These are phyloP conservation scores for Porphyrio hochstetteri DNA, from an alignment of 2,113 vertebrate genomes.

Conservation along the genomic window DNA sequence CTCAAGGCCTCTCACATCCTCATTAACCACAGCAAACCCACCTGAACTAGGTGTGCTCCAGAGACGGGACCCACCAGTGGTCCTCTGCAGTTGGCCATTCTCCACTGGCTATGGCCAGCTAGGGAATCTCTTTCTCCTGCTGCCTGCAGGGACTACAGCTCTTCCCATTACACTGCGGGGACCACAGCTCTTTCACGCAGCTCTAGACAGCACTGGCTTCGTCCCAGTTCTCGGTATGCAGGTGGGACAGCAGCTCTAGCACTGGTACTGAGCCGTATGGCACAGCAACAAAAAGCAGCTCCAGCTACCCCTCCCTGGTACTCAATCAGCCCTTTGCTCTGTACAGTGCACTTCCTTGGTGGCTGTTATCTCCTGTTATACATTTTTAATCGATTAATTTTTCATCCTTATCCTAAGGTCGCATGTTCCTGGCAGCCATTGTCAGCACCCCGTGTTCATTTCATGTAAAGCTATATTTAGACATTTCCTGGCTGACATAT, in stretches of 20 bases:
- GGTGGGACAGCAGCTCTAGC: neutral
- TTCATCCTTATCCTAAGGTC: conserved; percentile 44
- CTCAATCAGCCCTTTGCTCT: neutral
- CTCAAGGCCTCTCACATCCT: neutral
- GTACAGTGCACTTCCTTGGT: neutral
- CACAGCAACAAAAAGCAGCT: neutral
- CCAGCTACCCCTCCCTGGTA: neutral
- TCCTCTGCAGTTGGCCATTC: neutral
- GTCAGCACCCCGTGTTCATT: conserved; percentile 14
- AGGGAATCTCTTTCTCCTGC: neutral
- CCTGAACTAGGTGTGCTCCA: neutral
- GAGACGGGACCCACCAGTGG: neutral
- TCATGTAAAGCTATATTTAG: conserved; percentile 55
- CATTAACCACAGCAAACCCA: neutral
- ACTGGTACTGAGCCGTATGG: fast-evolving
- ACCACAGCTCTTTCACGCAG: neutral
- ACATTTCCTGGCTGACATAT: conserved; percentile 11
- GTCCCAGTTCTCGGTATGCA: neutral
- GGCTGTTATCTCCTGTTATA: conserved; percentile 33
- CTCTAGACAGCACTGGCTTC: neutral
- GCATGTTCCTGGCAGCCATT: neutral
- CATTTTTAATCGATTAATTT: conserved; percentile 67
- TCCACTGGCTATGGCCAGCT: neutral
- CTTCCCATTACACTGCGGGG: neutral
- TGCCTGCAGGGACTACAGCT: neutral